phyloP scores from a whole-genome alignment of 1,140 invertebrate genomes.

The Danaus melanippus region DNA sequence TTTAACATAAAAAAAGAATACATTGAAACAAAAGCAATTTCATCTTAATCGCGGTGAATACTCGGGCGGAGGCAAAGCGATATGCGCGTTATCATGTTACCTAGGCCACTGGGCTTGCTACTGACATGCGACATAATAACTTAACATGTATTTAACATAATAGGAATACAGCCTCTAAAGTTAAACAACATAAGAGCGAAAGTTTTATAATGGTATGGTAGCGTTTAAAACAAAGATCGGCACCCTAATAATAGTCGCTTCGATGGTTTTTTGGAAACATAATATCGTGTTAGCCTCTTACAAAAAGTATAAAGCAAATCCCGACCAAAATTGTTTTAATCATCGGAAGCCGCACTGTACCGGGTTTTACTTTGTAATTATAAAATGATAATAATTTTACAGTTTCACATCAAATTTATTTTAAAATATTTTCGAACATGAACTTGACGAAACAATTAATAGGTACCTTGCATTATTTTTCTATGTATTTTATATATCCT shows the following conservation, averaged over 20 bases:
- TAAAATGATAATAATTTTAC: slow-evolving; percentile 24
- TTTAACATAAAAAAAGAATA: slow-evolving; percentile 31
- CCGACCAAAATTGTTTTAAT: slow-evolving; percentile 70
- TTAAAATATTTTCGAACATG: too few species aligned
- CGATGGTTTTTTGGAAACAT: slow-evolving; percentile 70
- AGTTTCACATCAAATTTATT: too few species aligned
- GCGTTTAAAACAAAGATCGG: slow-evolving; percentile 46
- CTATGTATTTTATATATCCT: too few species aligned
- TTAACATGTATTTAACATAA: slow-evolving; percentile 16
- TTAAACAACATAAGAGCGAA: slow-evolving; percentile 24
- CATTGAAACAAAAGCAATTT: slow-evolving; percentile 61
- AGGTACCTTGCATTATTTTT: too few species aligned
- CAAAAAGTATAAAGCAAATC: slow-evolving; percentile 64
- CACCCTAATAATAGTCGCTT: slow-evolving; percentile 63
- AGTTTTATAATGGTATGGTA: slow-evolving; percentile 10
- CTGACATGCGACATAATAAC: slow-evolving; percentile 22
- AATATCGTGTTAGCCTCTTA: slow-evolving; percentile 66
- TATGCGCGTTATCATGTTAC: slow-evolving; percentile 68
- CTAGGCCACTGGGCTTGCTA: slow-evolving; percentile 67
- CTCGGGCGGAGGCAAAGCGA: slow-evolving; percentile 59
- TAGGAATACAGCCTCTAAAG: slow-evolving; percentile 25
- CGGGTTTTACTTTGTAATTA: slow-evolving; percentile 49
- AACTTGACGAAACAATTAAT: too few species aligned
- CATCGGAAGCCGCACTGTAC: slow-evolving; percentile 55
- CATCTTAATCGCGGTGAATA: slow-evolving; percentile 69